A percentile compares a stretch with the other conserved stretches of the same genome.
These are phyloP conservation scores for Hydraecia micacea DNA, from an alignment of 2,888 invertebrate genomes.

Conservation along the genomic window DNA sequence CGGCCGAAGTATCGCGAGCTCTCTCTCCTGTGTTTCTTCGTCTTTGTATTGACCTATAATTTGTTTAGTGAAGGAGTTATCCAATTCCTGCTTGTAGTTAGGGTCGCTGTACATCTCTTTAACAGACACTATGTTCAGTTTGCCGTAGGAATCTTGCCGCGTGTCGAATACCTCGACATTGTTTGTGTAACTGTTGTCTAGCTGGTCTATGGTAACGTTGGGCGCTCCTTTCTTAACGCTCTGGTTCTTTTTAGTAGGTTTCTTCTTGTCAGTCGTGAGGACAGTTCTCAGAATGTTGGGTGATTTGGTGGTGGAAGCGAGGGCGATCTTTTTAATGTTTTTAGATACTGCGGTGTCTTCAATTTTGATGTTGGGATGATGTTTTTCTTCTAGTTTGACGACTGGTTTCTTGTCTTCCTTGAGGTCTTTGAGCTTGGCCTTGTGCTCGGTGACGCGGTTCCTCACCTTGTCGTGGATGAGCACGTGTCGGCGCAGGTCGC, in stretches of 20 bases:
- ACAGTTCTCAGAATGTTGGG: constrained; percentile 31
- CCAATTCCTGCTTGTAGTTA: constrained; percentile 65
- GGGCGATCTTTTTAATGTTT: constrained; percentile 60
- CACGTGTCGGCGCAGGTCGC: constrained; percentile 95
- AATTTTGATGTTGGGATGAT: constrained; percentile 14
- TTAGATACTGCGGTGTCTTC: constrained; percentile 40
- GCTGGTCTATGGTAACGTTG: constrained; percentile 79
- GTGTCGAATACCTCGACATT: constrained; percentile 74
- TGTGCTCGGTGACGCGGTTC: constrained; percentile 71
- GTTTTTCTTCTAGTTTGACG: constrained; percentile 39
- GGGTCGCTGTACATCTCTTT: constrained; percentile 75
- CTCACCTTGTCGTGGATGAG: constrained; percentile 91
- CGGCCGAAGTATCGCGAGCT: constrained; percentile 75
- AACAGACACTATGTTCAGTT: constrained; percentile 62
- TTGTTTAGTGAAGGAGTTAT: constrained; percentile 58
- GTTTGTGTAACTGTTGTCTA: constrained; percentile 70
- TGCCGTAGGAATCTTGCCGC: constrained; percentile 67
- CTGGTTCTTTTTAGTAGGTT: constrained; percentile 60
- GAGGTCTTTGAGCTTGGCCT: constrained; percentile 63
- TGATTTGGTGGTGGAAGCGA: constrained; percentile 58
- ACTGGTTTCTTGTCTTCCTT: constrained; percentile 54
- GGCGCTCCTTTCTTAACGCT: constrained; percentile 76
- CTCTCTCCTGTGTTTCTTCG: constrained; percentile 73
- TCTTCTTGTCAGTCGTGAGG: constrained; percentile 57
- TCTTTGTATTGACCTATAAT: constrained; percentile 68